Percentiles rank a stretch among this genome's conserved stretches.
phyloP scores from a whole-genome alignment of 2,888 invertebrate genomes.

The Boloria euphrosyne region DNA sequence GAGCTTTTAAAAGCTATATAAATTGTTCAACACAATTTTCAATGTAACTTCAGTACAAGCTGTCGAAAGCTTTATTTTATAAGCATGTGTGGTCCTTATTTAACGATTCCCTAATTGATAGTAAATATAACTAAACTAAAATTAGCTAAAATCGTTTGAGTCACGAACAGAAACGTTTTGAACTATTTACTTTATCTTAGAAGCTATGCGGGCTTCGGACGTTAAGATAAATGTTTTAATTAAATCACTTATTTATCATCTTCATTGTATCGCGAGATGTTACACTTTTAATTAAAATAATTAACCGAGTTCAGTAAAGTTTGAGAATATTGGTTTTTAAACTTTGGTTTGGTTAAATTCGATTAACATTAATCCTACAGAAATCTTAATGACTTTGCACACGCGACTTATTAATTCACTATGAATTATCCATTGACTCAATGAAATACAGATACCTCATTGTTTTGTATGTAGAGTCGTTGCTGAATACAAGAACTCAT shows the following conservation, averaged over 20 bases:
- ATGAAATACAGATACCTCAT: conserved; percentile 18
- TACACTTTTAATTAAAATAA: too few relatives aligned
- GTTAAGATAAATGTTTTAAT: conserved; percentile 19
- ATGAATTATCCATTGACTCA: conserved; percentile 28
- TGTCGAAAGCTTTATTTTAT: conserved; percentile 1
- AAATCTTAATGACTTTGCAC: not conserved
- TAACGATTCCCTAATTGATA: conserved; percentile 21
- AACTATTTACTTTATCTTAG: conserved; percentile 28
- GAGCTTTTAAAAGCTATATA: too few relatives aligned
- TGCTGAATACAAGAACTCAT: conserved; percentile 14
- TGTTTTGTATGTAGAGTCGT: conserved; percentile 11
- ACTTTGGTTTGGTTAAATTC: too few relatives aligned
- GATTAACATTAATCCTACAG: too few relatives aligned
- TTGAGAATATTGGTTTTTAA: too few relatives aligned
- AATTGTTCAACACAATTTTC: not conserved
- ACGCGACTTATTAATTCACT: conserved; percentile 10
- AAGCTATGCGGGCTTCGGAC: conserved; percentile 31
- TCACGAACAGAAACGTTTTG: conserved; percentile 27
- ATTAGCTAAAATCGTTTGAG: conserved; percentile 34
- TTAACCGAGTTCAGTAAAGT: too few relatives aligned
- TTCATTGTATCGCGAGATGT: conserved; percentile 1
- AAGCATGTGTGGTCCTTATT: conserved; percentile 10
- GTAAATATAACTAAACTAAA: conserved; percentile 23
- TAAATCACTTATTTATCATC: conserved; percentile 11
- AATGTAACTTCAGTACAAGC: not conserved